phyloP scores from a whole-genome alignment of 1,140 invertebrate species.

The Oedothorax gibbosus region DNA sequence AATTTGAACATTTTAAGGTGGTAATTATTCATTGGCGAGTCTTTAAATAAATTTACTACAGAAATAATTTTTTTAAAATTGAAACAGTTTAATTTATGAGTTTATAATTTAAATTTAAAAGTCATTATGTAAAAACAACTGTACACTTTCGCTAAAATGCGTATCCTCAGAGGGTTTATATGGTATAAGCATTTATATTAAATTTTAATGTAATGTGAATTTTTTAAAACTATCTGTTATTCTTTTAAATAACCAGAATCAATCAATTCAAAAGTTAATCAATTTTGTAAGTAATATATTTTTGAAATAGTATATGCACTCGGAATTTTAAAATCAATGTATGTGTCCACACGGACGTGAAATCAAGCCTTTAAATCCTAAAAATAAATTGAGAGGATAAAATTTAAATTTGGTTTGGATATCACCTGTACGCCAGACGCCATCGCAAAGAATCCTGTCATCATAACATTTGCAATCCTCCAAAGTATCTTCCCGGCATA shows the following conservation, averaged over 20 bases:
- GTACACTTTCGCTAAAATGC: no score
- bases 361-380: not conserved
- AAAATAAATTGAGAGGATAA: not conserved
- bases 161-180: no score
- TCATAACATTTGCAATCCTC: slow-evolving; percentile 38
- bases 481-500: slow-evolving; percentile 13
- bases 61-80: no score
- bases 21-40: no score
- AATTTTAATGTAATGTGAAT: no score
- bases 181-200: no score
- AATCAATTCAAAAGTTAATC: not conserved
- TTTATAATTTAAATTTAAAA: no score
- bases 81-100: no score
- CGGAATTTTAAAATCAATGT: not conserved
- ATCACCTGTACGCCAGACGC: slow-evolving; percentile 40
- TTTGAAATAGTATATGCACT: not conserved
- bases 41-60: no score
- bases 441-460: slow-evolving; percentile 41
- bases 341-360: not conserved
- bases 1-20: no score
- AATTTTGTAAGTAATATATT: not conserved
- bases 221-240: not conserved
- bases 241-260: not conserved
- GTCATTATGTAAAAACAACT: no score
- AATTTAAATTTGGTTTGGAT: not conserved